phyloP scores from a whole-genome alignment of 2,888 invertebrate species.

The Toxonevra muliebris region DNA sequence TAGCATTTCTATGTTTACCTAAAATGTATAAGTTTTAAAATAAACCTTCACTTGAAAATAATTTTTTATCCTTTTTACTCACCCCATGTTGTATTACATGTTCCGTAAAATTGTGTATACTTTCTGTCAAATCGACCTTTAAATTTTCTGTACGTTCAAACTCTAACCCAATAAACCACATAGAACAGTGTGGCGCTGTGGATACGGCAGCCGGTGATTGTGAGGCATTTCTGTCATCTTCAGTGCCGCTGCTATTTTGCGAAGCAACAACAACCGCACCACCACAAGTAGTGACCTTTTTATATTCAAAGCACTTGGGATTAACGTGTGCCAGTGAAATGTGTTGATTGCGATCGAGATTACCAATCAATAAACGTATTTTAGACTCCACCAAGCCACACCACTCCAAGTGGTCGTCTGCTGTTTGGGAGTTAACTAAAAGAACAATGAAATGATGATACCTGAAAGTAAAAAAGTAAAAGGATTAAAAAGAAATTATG shows the following conservation, averaged over 20 bases:
- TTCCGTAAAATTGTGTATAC: conserved; percentile 91
- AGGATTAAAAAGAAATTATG: background rate
- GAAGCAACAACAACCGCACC: conserved; percentile 27
- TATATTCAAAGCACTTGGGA: conserved; percentile 81
- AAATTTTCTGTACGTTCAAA: conserved; percentile 89
- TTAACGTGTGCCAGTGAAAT: conserved; percentile 95
- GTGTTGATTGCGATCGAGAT: conserved; percentile 89
- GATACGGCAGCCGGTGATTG: conserved; percentile 45
- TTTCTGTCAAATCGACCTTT: conserved; percentile 92
- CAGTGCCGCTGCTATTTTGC: conserved; percentile 59
- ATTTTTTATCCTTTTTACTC: conserved; percentile 52
- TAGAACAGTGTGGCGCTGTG: conserved; percentile 73
- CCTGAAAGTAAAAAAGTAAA: conserved; percentile 61
- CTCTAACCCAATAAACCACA: conserved; percentile 98
- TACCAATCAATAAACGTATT: conserved; percentile 89
- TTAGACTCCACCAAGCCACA: conserved; percentile 96
- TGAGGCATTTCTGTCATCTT: conserved; percentile 49
- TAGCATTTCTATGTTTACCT: conserved; percentile 71
- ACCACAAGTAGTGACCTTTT: conserved; percentile 50
- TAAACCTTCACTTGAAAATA: background rate
- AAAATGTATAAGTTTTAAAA: conserved; percentile 39
- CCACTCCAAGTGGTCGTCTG: conserved; percentile 95
- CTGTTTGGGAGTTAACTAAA: conserved; percentile 79
- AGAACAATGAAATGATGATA: conserved; percentile 97
- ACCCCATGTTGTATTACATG: conserved; percentile 82